phyloP scores from a whole-genome alignment of 2,113 vertebrate species.

The Hassar affinis region DNA sequence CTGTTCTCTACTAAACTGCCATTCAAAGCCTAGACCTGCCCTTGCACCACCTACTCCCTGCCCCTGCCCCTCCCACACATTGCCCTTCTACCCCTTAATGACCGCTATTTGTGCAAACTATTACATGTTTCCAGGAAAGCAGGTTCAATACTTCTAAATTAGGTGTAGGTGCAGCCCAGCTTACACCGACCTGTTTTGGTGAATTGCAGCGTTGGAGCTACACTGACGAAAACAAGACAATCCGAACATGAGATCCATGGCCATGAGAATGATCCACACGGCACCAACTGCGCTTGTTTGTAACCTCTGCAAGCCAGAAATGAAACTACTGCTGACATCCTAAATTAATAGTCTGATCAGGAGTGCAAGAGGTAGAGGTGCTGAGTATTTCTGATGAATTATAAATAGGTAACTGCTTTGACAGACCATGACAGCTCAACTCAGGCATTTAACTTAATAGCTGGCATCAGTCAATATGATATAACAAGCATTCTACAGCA shows the following conservation, averaged over 20 bases:
- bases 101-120: not conserved
- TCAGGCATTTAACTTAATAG: not conserved
- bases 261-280: not conserved
- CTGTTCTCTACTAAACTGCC: conserved; percentile 3
- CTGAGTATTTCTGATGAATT: not conserved
- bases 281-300: not conserved
- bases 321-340: not conserved
- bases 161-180: not conserved
- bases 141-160: not conserved
- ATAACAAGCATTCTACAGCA: too few relatives aligned
- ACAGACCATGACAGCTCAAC: not conserved
- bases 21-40: not conserved
- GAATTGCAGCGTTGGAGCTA: not conserved
- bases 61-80: not conserved
- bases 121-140: not conserved
- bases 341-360: not conserved
- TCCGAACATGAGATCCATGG: not conserved
- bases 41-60: conserved; percentile 2
- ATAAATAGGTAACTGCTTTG: not conserved
- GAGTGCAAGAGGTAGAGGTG: not conserved
- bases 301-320: not conserved
- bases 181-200: not conserved
- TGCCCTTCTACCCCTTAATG: not conserved
- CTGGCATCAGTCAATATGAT: too few relatives aligned
- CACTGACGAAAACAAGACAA: not conserved